Percentiles rank a stretch among this genome's conserved stretches.
Conservation (phyloP, 2,113 vertebrate genomes). For the Apteryx owenii region DNA sequence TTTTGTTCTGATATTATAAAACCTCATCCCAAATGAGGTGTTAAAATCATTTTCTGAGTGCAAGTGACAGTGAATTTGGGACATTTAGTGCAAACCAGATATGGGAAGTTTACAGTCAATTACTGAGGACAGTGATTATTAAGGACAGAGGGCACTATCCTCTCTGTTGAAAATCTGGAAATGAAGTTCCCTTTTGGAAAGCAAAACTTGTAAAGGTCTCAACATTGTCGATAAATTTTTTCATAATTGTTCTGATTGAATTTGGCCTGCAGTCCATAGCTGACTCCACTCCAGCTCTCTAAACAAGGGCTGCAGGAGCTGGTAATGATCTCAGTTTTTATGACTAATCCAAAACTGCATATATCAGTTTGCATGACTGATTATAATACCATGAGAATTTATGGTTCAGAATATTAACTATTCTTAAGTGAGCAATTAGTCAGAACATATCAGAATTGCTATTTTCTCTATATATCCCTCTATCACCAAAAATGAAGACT, state of each 20-base stretch:
- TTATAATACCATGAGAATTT: not conserved
- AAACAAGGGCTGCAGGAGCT: not conserved
- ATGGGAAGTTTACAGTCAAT: not conserved
- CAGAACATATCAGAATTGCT: not conserved
- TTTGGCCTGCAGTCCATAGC: not conserved
- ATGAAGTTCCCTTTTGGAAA: not conserved
- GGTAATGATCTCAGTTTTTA: not conserved
- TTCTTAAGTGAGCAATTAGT: not conserved
- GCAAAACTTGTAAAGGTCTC: not conserved
- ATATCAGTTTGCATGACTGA: not conserved
- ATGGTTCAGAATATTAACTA: not conserved
- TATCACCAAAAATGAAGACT: not conserved
- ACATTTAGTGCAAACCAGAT: not conserved
- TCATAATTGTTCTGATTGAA: not conserved
- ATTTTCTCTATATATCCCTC: not conserved
- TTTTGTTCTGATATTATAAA: not conserved
- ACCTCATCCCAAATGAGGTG: not conserved
- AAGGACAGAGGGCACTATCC: not conserved
- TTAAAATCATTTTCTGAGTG: not conserved
- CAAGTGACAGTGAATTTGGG: not conserved
- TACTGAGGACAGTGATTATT: not conserved
- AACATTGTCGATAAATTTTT: fast-evolving
- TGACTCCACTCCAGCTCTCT: not conserved
- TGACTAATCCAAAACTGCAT: not conserved
- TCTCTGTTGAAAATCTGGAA: not conserved